Conservation (phyloP, 2,888 invertebrate species). For the Copidosoma aretas region DNA sequence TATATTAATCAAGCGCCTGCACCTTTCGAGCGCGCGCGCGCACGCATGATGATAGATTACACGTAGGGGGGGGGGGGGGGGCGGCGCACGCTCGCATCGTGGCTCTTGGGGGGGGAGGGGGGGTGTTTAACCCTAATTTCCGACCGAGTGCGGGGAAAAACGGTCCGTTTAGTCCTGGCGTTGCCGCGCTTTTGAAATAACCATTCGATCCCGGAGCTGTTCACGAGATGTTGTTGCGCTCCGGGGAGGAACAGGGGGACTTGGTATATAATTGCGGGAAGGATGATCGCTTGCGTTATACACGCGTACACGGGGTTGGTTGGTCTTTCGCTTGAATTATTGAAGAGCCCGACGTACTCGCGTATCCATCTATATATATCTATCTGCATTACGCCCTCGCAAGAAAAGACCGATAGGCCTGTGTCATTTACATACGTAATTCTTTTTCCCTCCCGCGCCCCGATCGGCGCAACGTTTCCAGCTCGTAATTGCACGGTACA, state of each 20-base stretch:
- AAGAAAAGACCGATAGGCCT: neutral
- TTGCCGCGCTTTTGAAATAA: no score
- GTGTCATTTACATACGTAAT: neutral
- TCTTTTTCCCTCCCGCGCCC: neutral
- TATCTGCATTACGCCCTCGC: no score
- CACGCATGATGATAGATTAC: constrained; percentile 15
- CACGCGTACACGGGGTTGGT: neutral
- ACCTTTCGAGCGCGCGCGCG: constrained; percentile 17
- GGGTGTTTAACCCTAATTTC: no score
- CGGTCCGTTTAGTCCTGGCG: no score
- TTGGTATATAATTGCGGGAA: no score
- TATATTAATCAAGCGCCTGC: constrained; percentile 27
- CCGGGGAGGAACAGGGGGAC: no score
- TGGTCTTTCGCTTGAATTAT: neutral
- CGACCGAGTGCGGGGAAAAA: no score
- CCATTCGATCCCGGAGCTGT: no score
- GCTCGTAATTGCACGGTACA: neutral
- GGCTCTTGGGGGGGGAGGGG: neutral
- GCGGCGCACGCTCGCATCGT: neutral
- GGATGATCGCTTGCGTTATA: neutral
- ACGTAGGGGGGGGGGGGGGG: neutral
- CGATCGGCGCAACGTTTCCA: no score
- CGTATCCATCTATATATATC: no score
- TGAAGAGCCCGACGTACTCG: neutral
- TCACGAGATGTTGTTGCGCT: no score